Evolutionary conservation across 2,113 vertebrate species (phyloP).

Genomic region (Mormoops blainvillei): DNA sequence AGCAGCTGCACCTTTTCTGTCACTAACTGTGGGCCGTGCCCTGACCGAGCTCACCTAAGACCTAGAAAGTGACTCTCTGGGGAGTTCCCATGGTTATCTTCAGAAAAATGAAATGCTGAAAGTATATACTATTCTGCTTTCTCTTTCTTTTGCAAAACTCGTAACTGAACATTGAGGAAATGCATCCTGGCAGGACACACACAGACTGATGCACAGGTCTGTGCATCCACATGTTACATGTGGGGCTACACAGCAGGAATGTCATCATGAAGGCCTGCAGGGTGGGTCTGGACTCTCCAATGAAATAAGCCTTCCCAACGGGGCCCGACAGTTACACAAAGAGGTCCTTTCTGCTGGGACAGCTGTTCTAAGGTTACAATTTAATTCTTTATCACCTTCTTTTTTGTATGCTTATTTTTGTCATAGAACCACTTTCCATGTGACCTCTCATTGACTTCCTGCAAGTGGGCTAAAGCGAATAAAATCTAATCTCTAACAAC

Average conservation of each 20-base stretch:
- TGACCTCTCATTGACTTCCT: background rate
- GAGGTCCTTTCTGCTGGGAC: background rate
- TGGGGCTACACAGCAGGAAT: background rate
- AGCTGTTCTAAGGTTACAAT: background rate
- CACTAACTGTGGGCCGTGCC: rapidly evolving
- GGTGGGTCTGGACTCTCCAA: background rate
- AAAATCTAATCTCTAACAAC: background rate
- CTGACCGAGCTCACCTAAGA: background rate
- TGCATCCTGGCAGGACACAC: background rate
- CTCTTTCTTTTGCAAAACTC: background rate
- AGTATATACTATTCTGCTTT: background rate
- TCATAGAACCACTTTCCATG: background rate
- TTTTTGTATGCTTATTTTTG: background rate
- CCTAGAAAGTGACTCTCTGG: background rate
- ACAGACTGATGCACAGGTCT: background rate
- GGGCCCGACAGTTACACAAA: background rate
- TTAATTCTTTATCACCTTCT: background rate
- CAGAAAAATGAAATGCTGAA: background rate
- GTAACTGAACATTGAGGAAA: background rate
- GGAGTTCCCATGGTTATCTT: background rate
- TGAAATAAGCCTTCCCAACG: background rate
- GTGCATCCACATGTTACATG: rapidly evolving
- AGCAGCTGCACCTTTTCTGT: background rate
- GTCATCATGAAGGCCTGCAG: background rate
- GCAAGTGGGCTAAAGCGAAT: background rate